Evolutionary conservation across 2,797 vertebrate genomes (phyloP), one percentile per base, ranked within the genome.

Genomic region (Pseudochaenichthys georgianus): DNA sequence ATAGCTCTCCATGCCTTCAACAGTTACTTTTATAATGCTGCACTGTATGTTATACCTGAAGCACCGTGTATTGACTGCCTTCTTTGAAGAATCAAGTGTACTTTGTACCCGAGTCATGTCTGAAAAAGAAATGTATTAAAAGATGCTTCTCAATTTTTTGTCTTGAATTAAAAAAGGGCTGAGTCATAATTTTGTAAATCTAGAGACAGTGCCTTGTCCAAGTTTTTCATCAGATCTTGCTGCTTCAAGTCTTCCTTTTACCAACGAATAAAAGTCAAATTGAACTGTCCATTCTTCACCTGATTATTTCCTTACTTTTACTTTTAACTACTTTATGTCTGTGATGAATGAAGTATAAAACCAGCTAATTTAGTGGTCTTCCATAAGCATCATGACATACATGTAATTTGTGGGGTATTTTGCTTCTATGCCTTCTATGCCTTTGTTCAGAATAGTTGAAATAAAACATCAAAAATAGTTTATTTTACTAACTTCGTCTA

Each of bases 241-340:
- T 94, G 91, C 93, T 93, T 94, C 47, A 88, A 85, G 81, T 91
- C 86, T 92, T 92, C 82, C 88, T 89, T 90, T 92, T 79, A 93
- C 72, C 77, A 91, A 89, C 90, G 77, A 95, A 93, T 94, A 93
- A 94, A 94, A 90, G 41, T 82, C 75, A 47, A 58, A 66, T 77
- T 69, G 71, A 89, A 87, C 13, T 6, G 10, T 51, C 23, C 62
- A 57, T 3, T 58, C 3, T 61, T 19, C 23, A 19, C 17, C 38
- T 61, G 23, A 17, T 5, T 31, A 7, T 63, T 67, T 70, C 16
- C 50, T 55, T 9, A 19, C 31, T 3, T 31, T 53, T 51, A 16
- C 12, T 41, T 31, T 10, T 17, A 43, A 12, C 13, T 12, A 8
- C 0, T 58, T 1, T 5, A 43, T 57, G 3, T 43, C n/a, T 66